Evolutionary conservation across 2,888 invertebrate species (phyloP), one percentile per base, ranked within the genome.

Genomic region (Zhengitettix transpicula): DNA sequence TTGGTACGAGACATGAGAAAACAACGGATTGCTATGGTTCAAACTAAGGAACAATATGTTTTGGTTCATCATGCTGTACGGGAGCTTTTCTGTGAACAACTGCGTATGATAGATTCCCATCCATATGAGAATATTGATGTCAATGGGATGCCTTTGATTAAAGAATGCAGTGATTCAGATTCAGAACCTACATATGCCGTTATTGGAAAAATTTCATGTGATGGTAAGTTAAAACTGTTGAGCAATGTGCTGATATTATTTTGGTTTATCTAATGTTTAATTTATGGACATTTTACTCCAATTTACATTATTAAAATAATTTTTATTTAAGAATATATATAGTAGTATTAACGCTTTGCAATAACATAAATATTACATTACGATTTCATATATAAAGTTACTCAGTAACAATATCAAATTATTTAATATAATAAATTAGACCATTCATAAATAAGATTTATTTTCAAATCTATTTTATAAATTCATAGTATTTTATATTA

Each of bases 41-140:
- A 76, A 67, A 75, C 76, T 9, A 74, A 74, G 71, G 79, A 79
- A 62, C 80, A 80, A 67, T 80, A 79, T 68, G 73, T 77, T 55
- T 71, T 79, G 59, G 77, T 78, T 9, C 77, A 79, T 67, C 71
- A 75, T 62, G 78, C 78, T 42, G 75, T 79, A 15, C 69, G 73
- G 59, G 75, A 76, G 63, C 67, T 80, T 53, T 80, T 79, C 67
- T 70, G 73, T 65, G 76, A 78, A 62, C 77, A 78, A 65, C 68
- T 79, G 28, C 72, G 74, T 62, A 70, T 77, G 62, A 77, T 78
- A 64, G 77, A 78, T 61, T 73, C 75, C 17, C 78, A 78, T 67
- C 75, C 75, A 7, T 79, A 79, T 67, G 78, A 76, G 60, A 79
- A 77, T 65, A 69, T 77, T 16, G 75, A 75, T 65, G 67, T 69